Evolutionary conservation across 2,113 vertebrate species (phyloP).

Genomic region (Aegithalos caudatus): DNA sequence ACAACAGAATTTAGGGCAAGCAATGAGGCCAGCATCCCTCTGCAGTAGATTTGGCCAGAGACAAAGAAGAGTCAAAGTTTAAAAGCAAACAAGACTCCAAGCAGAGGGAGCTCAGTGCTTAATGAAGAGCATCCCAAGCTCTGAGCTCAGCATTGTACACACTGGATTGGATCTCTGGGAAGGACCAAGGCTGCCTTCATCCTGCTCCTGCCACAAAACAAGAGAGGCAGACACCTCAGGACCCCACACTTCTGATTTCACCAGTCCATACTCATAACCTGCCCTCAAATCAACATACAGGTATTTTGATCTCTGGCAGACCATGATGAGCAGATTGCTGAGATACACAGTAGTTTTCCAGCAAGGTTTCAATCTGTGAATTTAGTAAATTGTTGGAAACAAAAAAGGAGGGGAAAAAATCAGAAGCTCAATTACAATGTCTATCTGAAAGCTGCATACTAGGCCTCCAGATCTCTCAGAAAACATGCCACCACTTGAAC

Average conservation of each 20-base stretch:
- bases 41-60: background rate
- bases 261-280: background rate
- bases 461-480: constrained; percentile 34
- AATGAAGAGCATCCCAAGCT: background rate
- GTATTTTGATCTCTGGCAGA: background rate
- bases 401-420: background rate
- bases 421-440: background rate
- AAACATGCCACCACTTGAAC: constrained; percentile 58
- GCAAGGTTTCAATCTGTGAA: background rate
- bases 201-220: fast-evolving
- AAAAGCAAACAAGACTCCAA: background rate
- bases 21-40: background rate
- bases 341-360: background rate
- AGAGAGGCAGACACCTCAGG: background rate
- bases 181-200: background rate
- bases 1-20: constrained; percentile 53
- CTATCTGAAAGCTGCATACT: constrained; percentile 33
- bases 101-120: background rate
- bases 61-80: background rate
- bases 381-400: background rate
- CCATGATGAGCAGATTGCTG: background rate
- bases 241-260: background rate
- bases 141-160: background rate
- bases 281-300: background rate
- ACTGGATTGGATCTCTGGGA: background rate